Percentiles rank a stretch among this genome's conserved stretches.
phyloP scores from a whole-genome alignment of 1,140 invertebrate genomes.

The Caerostris darwini region DNA sequence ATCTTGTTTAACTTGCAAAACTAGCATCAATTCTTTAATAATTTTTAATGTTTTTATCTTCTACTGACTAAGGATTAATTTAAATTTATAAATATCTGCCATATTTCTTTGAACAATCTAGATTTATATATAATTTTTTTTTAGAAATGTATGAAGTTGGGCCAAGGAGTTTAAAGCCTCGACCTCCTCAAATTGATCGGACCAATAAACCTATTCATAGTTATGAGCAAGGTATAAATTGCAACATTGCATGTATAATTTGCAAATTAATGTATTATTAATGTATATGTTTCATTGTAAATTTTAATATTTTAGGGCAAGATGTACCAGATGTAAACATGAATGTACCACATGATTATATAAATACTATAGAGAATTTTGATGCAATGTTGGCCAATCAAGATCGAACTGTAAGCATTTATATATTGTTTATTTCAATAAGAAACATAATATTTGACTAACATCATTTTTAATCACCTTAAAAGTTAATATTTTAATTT shows the following conservation, averaged over 20 bases:
- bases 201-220: slow-evolving; percentile 43
- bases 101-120: too few relatives aligned
- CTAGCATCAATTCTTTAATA: too few relatives aligned
- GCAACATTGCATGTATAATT: background rate
- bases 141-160: slow-evolving; percentile 66
- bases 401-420: slow-evolving; percentile 57
- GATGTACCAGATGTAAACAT: slow-evolving; percentile 68
- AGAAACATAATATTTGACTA: background rate
- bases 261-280: background rate
- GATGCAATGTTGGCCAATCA: slow-evolving; percentile 36
- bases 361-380: slow-evolving; percentile 67
- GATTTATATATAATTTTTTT: background rate
- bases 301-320: slow-evolving; percentile 25
- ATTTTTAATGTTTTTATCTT: background rate
- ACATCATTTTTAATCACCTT: too few relatives aligned
- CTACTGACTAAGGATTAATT: background rate
- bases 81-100: background rate
- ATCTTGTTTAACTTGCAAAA: too few relatives aligned
- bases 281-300: background rate
- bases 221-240: slow-evolving; percentile 51
- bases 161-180: slow-evolving; percentile 78
- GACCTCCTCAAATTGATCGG: slow-evolving; percentile 90
- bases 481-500: too few relatives aligned
- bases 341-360: slow-evolving; percentile 75
- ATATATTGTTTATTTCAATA: background rate